Percentiles rank a stretch among this genome's conserved stretches.
Conservation (phyloP, 2,888 invertebrate species). For the Mylabris sibirica region DNA sequence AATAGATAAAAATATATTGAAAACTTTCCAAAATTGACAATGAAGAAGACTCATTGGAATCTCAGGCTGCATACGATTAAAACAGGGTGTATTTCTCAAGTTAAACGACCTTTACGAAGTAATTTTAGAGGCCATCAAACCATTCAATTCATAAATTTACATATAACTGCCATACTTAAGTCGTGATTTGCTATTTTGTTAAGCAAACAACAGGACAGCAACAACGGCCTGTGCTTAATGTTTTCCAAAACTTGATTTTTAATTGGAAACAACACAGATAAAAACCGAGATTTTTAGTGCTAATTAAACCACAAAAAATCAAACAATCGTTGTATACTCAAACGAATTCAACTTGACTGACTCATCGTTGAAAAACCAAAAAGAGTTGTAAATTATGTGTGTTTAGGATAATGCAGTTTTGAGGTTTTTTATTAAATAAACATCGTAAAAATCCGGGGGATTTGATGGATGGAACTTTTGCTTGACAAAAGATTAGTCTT, state of each 20-base stretch:
- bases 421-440: no score
- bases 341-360: not conserved
- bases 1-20: not conserved
- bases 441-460: no score
- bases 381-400: no score
- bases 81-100: conserved; percentile 3
- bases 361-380: not conserved
- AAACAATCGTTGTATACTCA: not conserved
- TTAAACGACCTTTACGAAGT: conserved; percentile 1
- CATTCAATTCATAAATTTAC: conserved; percentile 1
- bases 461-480: no score
- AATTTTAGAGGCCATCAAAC: not conserved
- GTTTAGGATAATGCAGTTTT: no score
- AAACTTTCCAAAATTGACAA: not conserved
- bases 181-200: not conserved
- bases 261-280: not conserved
- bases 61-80: not conserved
- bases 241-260: not conserved
- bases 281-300: no score
- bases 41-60: not conserved
- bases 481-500: no score
- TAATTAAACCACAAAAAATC: no score
- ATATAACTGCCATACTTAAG: not conserved
- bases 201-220: not conserved
- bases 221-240: not conserved